Conservation (phyloP, 2,888 invertebrate genomes). For the Polymixis flavicincta region DNA sequence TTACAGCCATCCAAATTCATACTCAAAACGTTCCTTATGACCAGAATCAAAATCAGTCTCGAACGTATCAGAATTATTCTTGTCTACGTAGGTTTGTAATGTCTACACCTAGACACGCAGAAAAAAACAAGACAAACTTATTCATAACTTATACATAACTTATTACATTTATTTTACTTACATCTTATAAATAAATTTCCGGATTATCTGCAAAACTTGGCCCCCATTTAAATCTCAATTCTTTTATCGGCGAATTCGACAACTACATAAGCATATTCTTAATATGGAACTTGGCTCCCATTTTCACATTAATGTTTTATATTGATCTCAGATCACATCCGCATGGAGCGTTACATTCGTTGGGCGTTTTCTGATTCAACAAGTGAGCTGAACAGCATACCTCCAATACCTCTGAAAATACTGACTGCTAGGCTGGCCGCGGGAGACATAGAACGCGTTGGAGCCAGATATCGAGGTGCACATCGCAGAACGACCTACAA, state of each 20-base stretch:
- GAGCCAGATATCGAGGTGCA: slow-evolving; percentile 75
- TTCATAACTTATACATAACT: too few relatives aligned
- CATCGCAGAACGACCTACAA: slow-evolving; percentile 68
- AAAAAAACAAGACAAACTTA: too few relatives aligned
- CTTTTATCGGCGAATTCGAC: too few relatives aligned
- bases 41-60: background rate
- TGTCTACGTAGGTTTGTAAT: slow-evolving; percentile 6
- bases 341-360: slow-evolving; percentile 87
- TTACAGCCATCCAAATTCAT: background rate
- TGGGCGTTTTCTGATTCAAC: slow-evolving; percentile 84
- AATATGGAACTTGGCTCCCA: too few relatives aligned
- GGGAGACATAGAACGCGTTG: slow-evolving; percentile 85
- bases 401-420: slow-evolving; percentile 78
- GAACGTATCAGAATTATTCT: background rate
- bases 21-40: background rate
- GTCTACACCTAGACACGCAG: too few relatives aligned
- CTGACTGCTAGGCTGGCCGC: slow-evolving; percentile 82
- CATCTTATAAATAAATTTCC: too few relatives aligned
- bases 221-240: too few relatives aligned
- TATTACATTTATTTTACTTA: too few relatives aligned
- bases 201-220: too few relatives aligned
- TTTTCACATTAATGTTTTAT: background rate
- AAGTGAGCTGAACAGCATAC: slow-evolving; percentile 71
- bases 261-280: too few relatives aligned
- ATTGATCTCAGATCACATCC: slow-evolving; percentile 81